These are phyloP conservation scores for Andricus quercusramuli DNA, from an alignment of 2,888 invertebrate species.

Conservation along the genomic window DNA sequence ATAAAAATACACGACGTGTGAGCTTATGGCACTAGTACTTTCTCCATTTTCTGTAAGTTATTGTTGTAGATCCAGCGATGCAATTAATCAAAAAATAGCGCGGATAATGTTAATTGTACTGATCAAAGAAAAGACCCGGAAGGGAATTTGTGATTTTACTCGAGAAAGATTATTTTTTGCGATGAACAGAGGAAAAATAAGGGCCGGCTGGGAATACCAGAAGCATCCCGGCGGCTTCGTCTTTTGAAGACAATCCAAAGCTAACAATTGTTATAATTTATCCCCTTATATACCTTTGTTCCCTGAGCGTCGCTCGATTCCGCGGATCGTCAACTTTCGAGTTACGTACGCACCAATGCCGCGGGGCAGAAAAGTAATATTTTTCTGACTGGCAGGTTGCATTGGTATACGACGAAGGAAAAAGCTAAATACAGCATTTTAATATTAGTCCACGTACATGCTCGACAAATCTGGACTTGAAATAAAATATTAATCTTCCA, in stretches of 20 bases:
- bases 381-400: constrained; percentile 46
- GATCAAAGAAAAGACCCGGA: constrained; percentile 31
- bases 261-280: constrained; percentile 55
- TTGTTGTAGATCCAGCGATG: neutral
- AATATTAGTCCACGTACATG: constrained; percentile 1
- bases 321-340: constrained; percentile 49
- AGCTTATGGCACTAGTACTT: neutral
- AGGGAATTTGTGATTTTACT: constrained; percentile 52
- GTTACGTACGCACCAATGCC: constrained; percentile 48
- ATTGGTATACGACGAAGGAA: neutral
- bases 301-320: constrained; percentile 43
- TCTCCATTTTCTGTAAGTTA: constrained; percentile 11
- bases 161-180: constrained; percentile 43
- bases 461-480: neutral
- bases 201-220: constrained; percentile 19
- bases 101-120: constrained; percentile 42
- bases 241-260: constrained; percentile 57
- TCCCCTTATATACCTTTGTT: constrained; percentile 53
- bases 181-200: constrained; percentile 49
- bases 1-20: too few relatives aligned
- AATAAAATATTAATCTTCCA: constrained; percentile 5
- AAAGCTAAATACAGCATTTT: neutral
- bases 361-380: constrained; percentile 55
- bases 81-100: constrained; percentile 43
- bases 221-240: constrained; percentile 34